These are phyloP conservation scores for Ylistrum balloti DNA, from an alignment of 1,140 invertebrate genomes.

Conservation along the genomic window DNA sequence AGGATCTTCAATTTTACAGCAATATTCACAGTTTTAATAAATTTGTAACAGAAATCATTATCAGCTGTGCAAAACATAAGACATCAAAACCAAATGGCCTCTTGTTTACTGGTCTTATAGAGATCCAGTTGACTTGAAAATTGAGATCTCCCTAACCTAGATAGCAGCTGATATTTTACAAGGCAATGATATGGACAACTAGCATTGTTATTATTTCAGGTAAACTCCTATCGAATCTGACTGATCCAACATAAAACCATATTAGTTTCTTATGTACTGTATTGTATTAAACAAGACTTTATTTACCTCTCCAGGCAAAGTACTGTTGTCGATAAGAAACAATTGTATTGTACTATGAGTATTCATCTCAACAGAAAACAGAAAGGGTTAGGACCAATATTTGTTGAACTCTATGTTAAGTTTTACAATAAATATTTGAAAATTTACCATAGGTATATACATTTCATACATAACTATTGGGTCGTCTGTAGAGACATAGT, in stretches of 20 bases:
- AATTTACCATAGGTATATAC: not conserved
- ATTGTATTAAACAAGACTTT: not conserved
- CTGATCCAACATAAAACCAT: not conserved
- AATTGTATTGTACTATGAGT: not conserved
- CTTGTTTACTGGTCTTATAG: too few species aligned
- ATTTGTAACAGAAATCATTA: too few species aligned
- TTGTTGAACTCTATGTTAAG: not conserved
- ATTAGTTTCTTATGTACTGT: not conserved
- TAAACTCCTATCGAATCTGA: too few species aligned
- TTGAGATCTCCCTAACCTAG: too few species aligned
- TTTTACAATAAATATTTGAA: not conserved
- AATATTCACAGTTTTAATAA: too few species aligned
- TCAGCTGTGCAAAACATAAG: too few species aligned
- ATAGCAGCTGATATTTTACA: too few species aligned
- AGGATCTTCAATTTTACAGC: too few species aligned
- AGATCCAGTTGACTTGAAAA: too few species aligned
- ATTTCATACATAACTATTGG: not conserved
- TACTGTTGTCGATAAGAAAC: not conserved
- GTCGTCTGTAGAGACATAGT: not conserved
- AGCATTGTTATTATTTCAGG: too few species aligned
- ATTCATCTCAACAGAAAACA: not conserved
- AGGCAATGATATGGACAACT: too few species aligned
- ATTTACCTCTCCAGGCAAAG: not conserved
- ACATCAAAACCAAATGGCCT: too few species aligned
- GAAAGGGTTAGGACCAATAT: not conserved